phyloP scores from a whole-genome alignment of 2,113 vertebrate species.

The Daubentonia madagascariensis region DNA sequence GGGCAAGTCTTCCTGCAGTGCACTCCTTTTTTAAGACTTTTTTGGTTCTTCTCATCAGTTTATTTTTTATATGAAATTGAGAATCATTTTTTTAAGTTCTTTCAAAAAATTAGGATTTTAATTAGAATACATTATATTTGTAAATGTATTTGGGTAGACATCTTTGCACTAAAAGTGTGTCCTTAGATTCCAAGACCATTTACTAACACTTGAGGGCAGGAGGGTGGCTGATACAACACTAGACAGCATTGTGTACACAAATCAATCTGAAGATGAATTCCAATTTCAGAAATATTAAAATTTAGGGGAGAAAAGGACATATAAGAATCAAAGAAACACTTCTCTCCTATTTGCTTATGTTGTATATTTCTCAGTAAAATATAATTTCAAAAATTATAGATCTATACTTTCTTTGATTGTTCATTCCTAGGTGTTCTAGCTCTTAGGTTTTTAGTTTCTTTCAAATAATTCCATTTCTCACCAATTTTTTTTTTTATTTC shows the following conservation, averaged over 20 bases:
- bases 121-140: neutral
- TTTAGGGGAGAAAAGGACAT: neutral
- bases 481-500: neutral
- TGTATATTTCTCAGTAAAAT: neutral
- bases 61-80: conserved; percentile 4
- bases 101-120: neutral
- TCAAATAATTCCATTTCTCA: neutral
- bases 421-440: neutral
- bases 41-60: neutral
- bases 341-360: neutral
- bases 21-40: neutral
- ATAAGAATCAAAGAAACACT: neutral
- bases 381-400: neutral
- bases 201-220: neutral
- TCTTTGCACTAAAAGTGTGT: neutral
- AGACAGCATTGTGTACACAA: neutral
- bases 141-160: neutral
- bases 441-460: conserved; percentile 13
- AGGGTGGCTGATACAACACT: neutral
- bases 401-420: neutral
- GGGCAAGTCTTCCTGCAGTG: neutral
- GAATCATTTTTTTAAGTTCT: neutral
- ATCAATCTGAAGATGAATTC: neutral
- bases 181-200: neutral
- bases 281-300: neutral